Evolutionary conservation across 1,140 invertebrate species (phyloP), one percentile per base, ranked within the genome.

Genomic region (Manduca sexta): DNA sequence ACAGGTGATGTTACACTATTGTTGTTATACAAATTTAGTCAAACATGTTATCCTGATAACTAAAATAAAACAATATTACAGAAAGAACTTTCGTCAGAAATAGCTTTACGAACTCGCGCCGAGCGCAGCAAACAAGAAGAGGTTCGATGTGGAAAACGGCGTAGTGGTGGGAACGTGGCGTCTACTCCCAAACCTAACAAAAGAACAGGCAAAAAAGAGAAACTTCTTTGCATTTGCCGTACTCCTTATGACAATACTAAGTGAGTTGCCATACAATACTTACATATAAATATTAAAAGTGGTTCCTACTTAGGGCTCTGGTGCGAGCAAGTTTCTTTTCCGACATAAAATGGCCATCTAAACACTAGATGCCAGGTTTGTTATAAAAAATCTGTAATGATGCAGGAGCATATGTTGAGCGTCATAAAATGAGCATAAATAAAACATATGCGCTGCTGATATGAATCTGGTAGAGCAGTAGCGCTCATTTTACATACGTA

Each of bases 171-270:
- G 10, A 53, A 39, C 30, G 46, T 48, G 17, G 39, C 72, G 60
- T 30, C 82, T 67, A 31, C 77, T n/a, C 45, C 83, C 63, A 41
- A 64, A 67, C 30, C 73, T 57, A 47, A 51, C 74, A 75, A 68
- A 45, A 84, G 86, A 50, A 53, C 78, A 26, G 79, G 73, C 35
- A 92, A 93, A 66, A 93, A 93, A 58, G 93, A 95, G 56, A 97
- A 97, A 74, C 85, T 98, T 0, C 94, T 98, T 65, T 99, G 97
- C 76, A 87, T 97, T 14, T 99, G 98, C 77, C 92, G 94, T 69
- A 98, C 94, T 30, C 96, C 96, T 3, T 99, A 98, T 77, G 97
- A 99, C 81, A 94, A 96, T 69, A 94, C 94, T 8, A 96, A 95
- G 92, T 94, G 79, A 79, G 88, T 49, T n/a, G n/a, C n/a, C n/a